Evolutionary conservation across 2,113 vertebrate genomes (phyloP), one percentile per base, ranked within the genome.

Genomic region (Echinops telfairi): DNA sequence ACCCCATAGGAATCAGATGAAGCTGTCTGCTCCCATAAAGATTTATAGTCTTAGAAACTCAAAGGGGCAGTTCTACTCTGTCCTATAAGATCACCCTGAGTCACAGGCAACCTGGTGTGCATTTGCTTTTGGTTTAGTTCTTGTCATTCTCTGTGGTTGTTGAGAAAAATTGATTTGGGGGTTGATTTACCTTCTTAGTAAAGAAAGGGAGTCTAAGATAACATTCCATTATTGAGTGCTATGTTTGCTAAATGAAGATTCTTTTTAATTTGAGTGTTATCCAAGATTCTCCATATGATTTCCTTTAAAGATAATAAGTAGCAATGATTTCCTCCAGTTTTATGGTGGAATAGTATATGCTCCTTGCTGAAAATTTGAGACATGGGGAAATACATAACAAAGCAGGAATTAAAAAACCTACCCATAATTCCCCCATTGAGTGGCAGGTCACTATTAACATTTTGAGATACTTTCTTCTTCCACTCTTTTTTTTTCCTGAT

Each of bases 291-390:
- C n/a, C 25, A 68, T 79, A 75, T 81, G 91, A 71, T 91, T 83
- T 93, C 36, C 70, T 92, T 88, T 66, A 89, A 87, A 40, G 68
- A 53, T 88, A 79, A 36, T 80, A 23, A 75, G 16, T 93, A 92
- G 82, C 60, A 88, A 71, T 40, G n/a, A 14, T 40, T 91, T 93
- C 88, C 27, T 84, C 89, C 66, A 73, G 22, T 47, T 86, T 91
- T 91, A 73, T 73, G 11, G 6, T 60, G 29, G 86, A 88, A 40
- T 62, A 31, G 27, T 86, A 76, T 33, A 38, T 86, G 19, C 6
- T 64, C 8, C 12, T 90, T 71, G 40, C 31, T 92, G 86, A 82
- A 58, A 76, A 68, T 40, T 73, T 83, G 58, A 23, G 36, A 33
- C n/a, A 36, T 43, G 4, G 23, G 29, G 62, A 86, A 86, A 93